Percentiles rank a stretch among this genome's conserved stretches.
Evolutionary conservation across 2,888 invertebrate species (phyloP).

Genomic region (Dioctria linearis): DNA sequence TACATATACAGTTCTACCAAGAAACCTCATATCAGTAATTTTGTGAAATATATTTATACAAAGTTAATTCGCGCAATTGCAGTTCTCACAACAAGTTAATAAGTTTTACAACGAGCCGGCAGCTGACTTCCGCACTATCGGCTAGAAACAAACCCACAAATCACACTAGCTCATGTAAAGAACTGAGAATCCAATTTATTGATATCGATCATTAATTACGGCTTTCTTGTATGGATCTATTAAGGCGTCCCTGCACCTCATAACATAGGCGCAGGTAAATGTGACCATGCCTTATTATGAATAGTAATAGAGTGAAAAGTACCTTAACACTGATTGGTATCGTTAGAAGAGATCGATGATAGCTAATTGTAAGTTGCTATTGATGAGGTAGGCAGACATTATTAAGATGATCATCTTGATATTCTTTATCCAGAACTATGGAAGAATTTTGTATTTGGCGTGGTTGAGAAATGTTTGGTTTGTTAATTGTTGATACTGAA

Average conservation of each 20-base stretch:
- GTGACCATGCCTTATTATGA: constrained; percentile 32
- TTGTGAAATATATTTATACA: no score
- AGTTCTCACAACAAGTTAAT: neutral
- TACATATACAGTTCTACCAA: no score
- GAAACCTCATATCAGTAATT: no score
- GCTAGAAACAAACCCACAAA: neutral
- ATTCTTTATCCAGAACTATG: no score
- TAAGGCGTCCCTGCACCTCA: constrained; percentile 18
- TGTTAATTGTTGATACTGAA: no score
- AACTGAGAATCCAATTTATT: constrained; percentile 42
- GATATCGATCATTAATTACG: constrained; percentile 48
- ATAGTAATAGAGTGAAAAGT: constrained; percentile 21
- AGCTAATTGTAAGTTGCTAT: constrained; percentile 22
- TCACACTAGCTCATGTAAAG: constrained; percentile 1
- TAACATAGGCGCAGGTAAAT: constrained; percentile 4
- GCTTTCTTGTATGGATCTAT: constrained; percentile 30
- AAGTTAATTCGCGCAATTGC: no score
- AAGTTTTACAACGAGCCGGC: neutral
- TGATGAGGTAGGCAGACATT: neutral
- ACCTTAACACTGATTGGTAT: constrained; percentile 35
- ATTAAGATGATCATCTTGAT: no score
- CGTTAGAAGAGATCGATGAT: constrained; percentile 32
- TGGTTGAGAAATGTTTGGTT: no score
- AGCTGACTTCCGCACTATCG: neutral
- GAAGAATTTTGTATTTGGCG: no score